Evolutionary conservation across 2,797 vertebrate species (phyloP).

Genomic region (Falco novaeseelandiae): DNA sequence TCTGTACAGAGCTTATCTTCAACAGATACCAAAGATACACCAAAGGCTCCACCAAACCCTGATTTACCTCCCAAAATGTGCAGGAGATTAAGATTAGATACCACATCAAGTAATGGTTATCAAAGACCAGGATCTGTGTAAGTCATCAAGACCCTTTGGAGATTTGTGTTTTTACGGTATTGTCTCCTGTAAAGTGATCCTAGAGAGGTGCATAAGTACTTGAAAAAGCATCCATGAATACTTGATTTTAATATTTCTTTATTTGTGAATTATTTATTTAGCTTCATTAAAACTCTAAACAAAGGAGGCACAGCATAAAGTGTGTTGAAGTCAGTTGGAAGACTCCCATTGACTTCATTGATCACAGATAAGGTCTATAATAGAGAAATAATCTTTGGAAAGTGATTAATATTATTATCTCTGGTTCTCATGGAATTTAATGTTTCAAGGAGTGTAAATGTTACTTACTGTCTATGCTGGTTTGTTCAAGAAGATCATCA

Average conservation of each 20-base stretch:
- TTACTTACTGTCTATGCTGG: background rate
- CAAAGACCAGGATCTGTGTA: conserved; percentile 93
- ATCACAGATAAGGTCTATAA: background rate
- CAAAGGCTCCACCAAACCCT: conserved; percentile 80
- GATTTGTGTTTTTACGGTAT: background rate
- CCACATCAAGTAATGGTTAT: conserved; percentile 89
- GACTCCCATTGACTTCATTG: background rate
- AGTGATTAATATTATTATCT: background rate
- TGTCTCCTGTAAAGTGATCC: background rate
- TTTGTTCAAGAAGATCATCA: background rate
- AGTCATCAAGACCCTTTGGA: conserved; percentile 65
- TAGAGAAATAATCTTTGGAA: background rate
- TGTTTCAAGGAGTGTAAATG: background rate
- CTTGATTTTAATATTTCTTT: background rate
- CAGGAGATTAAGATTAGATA: conserved; percentile 79
- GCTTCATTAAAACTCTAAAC: background rate
- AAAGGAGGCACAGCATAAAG: background rate
- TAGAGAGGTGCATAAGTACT: background rate
- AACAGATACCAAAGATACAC: conserved; percentile 83
- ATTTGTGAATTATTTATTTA: background rate
- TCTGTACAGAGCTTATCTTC: conserved; percentile 93
- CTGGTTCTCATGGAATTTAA: background rate
- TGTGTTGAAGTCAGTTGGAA: background rate
- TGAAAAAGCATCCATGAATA: background rate
- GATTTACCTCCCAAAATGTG: conserved; percentile 85